These are phyloP conservation scores for Horisme vitalbata DNA, from an alignment of 2,888 invertebrate species.

Conservation along the genomic window DNA sequence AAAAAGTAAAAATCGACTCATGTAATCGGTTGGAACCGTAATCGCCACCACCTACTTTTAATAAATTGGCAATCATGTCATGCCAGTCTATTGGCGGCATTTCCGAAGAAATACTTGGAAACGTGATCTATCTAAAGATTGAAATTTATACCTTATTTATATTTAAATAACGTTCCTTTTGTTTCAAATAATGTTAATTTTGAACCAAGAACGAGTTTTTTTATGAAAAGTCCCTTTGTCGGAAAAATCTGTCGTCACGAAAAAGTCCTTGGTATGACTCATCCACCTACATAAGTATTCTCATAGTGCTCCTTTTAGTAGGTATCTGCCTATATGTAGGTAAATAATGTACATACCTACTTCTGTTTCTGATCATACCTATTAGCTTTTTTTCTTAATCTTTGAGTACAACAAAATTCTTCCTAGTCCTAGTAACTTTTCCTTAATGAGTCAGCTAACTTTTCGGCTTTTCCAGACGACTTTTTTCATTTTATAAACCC, in stretches of 20 bases:
- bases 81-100: conserved; percentile 20
- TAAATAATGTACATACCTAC: too few species aligned
- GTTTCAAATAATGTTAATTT: too few species aligned
- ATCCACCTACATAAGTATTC: not conserved
- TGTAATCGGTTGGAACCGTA: conserved; percentile 10
- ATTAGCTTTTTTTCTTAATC: too few species aligned
- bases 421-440: too few species aligned
- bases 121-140: not conserved
- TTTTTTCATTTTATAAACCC: too few species aligned
- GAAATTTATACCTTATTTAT: too few species aligned
- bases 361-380: too few species aligned
- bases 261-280: not conserved
- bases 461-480: too few species aligned
- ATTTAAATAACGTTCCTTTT: too few species aligned
- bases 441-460: too few species aligned
- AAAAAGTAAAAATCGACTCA: conserved; percentile 2
- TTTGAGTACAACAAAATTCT: too few species aligned
- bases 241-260: conserved; percentile 6
- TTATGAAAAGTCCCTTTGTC: not conserved
- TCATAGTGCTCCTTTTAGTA: not conserved
- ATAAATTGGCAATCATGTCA: conserved; percentile 33
- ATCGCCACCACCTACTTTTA: conserved; percentile 30
- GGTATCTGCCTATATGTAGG: too few species aligned
- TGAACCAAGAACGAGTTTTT: not conserved
- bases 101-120: conserved; percentile 13